phyloP scores from a whole-genome alignment of 2,113 vertebrate species.

The Morone chrysops region DNA sequence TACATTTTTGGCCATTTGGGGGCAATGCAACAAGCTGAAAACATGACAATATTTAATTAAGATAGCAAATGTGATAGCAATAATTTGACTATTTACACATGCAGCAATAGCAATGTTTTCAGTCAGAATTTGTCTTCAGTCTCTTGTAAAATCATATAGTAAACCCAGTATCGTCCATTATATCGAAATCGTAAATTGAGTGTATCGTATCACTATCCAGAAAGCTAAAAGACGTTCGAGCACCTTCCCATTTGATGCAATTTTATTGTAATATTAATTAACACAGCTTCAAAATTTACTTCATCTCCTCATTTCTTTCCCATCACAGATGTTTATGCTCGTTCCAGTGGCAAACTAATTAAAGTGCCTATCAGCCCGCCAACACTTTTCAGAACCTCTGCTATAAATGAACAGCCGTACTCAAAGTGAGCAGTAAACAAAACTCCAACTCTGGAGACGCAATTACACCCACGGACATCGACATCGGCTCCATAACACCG shows the following conservation, averaged over 20 bases:
- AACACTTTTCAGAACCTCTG: neutral
- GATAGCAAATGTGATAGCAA: neutral
- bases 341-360: neutral
- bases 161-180: no score
- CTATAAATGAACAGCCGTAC: neutral
- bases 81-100: neutral
- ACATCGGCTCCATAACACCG: constrained; percentile 13
- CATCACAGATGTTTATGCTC: neutral
- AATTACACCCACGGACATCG: constrained; percentile 40
- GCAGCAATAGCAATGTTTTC: neutral
- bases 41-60: neutral
- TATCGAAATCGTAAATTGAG: no score
- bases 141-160: no score
- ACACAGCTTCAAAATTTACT: neutral
- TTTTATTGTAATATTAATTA: no score
- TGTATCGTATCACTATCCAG: no score
- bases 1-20: neutral
- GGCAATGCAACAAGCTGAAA: neutral
- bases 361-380: neutral
- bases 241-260: neutral
- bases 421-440: constrained; percentile 29
- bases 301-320: neutral
- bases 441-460: constrained; percentile 40
- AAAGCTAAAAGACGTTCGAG: neutral
- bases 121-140: no score